Base-by-base conservation (phyloP, 2,797 vertebrate species). In the Protosalanx chinensis region DNA sequence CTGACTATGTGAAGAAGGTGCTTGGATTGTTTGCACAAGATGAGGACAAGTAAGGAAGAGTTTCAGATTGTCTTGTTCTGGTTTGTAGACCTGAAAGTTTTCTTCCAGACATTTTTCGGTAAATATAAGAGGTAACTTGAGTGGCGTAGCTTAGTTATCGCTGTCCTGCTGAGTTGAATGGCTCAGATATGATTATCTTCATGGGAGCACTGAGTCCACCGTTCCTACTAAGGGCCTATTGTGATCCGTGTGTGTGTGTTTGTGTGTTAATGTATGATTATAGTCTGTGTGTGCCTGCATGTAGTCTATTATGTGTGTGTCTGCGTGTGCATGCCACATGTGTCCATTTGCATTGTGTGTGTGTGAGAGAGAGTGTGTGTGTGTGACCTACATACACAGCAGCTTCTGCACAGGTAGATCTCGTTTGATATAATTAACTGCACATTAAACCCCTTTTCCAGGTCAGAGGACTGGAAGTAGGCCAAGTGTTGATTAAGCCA, bases 351-450 rank as follows among this genome's bases (percentile, higher is more conserved):
- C n/a, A 56, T 56, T 56, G 15, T 56, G 5, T 56, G 4, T 6
- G 51, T 56, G 51, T n/a, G 51, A 16, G 51, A 16, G 51, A 16
- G 51, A 16, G 51, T 29, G 58, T 6, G 58, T 20, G 18, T 64
- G 13, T 41, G 20, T 74, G 76, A 68, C 64, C 72, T 68, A 71
- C 27, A 69, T 74, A 74, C 35, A 49, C 49, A 15, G 49, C 15
- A 63, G 57, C 15, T 61, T 64, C 51, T 70, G 29, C 72, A 59
- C 64, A 78, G 72, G 69, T 75, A 68, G 64, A 65, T 68, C 76
- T 72, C 59, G 30, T 49, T 70, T 73, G 63, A 71, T 74, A 51
- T 72, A 64, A 74, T 71, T 68, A 72, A 74, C 68, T 74, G 46
- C 33, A 68, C 66, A 32, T 72, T 72, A 68, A 75, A 75, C 27